Evolutionary conservation across 2,113 vertebrate genomes (phyloP), one percentile per base, ranked within the genome.

Genomic region (Poicephalus gulielmi): DNA sequence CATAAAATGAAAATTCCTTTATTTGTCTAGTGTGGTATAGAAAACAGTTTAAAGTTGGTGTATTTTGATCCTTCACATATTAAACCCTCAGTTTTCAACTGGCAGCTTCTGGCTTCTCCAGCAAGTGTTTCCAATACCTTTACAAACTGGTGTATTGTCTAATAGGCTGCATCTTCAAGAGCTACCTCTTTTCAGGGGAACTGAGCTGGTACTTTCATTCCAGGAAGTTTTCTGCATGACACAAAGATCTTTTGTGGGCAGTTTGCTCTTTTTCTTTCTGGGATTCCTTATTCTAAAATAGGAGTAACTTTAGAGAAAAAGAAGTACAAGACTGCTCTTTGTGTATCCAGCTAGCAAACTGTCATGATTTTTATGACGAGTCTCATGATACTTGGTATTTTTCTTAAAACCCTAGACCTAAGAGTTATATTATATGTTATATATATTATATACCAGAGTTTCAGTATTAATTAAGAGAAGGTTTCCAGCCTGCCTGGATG

Each of bases 301-400:
- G 79, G 88, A 84, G 74, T 44, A 73, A 69, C 59, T 74, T 89
- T 39, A 91, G 92, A 73, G 53, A 31, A 71, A 57, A 71, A 87
- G 75, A 64, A 90, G 27, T 20, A 96, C 81, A 95, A 91, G 75
- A 80, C 53, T 33, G 24, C 17, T 95, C 91, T 95, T 95, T 96
- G 81, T 94, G 70, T 87, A 43, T 94, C 91, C 84, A 96, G 69
- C 74, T 84, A 86, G 80, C 31, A 67, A 91, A 91, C 77, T 94
- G 86, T 96, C 86, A 62, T 77, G 86, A 69, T 93, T 95, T 95
- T 96, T 96, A 96, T 73, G 94, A 93, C 90, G 69, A 94, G 80
- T 86, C 77, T 94, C 52, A 63, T 66, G 94, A 91, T 31, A 92
- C 69, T 53, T 79, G 69, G 81, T 43, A 73, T 94, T 96, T 94